Evolutionary conservation across 1,140 invertebrate genomes (phyloP), one percentile per base, ranked within the genome.

Genomic region (Lepidurus arcticus): DNA sequence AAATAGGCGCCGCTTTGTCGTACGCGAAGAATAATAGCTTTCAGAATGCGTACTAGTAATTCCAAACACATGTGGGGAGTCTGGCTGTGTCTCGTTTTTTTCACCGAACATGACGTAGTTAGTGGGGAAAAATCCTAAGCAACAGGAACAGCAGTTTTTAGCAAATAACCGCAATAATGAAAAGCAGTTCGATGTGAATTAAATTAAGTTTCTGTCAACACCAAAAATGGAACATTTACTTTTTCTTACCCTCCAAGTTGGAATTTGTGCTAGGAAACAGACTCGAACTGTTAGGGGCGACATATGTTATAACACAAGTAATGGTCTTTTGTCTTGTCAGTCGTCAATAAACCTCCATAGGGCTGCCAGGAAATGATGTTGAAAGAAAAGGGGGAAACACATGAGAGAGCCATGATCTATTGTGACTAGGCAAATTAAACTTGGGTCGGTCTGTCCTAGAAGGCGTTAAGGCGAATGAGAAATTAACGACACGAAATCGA

Each of bases 261-360:
- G 34, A 34, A 34, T 34, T 34, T 34, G 34, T n/a, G 21, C 7
- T 21, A 16, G 21, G 21, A 65, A 65, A 65, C 53, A 65, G 53
- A 21, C 53, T 21, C 53, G 21, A 65, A 65, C 9, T 21, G 53
- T 65, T 9, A 34, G 13, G 21, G 13, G 13, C 16, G 53, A 34
- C 53, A 7, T 65, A 65, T 21, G 53, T 65, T 65, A n/a, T 9
- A 65, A 65, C 53, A 21, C 53, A 65, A 21, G 16, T 34, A 34
- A 65, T 7, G 21, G 53, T 65, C 53, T 65, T 65, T 21, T 65
- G 53, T 65, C 53, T 65, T 65, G 53, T 65, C 53, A 65, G 53
- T 47, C 16, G 13, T 4, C 6, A 16, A 65, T n/a, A 16, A 65
- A 65, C 16, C 53, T 65, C 21, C 16, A 65, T 21, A 65, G 53